These are phyloP conservation scores for Copidosoma aretas DNA, from an alignment of 2,888 invertebrate genomes.

Conservation along the genomic window DNA sequence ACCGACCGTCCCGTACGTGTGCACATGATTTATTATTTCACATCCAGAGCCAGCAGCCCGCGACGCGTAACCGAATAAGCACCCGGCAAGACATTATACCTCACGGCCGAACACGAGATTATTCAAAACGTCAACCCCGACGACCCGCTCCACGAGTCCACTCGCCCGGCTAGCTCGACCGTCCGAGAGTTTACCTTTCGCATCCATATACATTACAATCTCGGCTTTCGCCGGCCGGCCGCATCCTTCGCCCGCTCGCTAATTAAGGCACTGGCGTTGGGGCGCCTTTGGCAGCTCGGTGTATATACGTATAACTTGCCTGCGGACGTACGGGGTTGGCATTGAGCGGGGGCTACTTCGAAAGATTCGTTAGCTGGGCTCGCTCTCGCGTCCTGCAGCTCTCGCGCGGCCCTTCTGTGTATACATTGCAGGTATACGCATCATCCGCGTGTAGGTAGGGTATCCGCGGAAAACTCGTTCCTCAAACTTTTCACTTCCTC, in stretches of 20 bases:
- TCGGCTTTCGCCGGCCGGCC: constrained; percentile 2
- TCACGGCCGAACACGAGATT: neutral
- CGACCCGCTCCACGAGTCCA: neutral
- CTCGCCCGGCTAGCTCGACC: constrained; percentile 14
- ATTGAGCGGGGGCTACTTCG: constrained; percentile 25
- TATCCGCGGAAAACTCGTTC: too few relatives aligned
- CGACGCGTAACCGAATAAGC: neutral
- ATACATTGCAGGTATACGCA: too few relatives aligned
- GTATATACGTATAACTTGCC: too few relatives aligned
- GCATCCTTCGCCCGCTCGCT: constrained; percentile 5
- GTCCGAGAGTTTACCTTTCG: constrained; percentile 9
- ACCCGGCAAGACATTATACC: neutral
- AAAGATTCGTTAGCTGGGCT: constrained; percentile 38
- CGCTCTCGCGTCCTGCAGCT: constrained; percentile 25
- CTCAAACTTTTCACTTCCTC: too few relatives aligned
- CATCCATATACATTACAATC: constrained; percentile 17
- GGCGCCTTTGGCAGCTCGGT: too few relatives aligned
- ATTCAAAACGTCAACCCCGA: neutral
- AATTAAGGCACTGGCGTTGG: constrained; percentile 23
- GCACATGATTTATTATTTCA: too few relatives aligned
- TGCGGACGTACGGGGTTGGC: too few relatives aligned
- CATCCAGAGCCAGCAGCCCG: too few relatives aligned
- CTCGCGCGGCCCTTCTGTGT: neutral
- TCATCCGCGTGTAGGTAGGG: neutral
- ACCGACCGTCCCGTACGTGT: too few relatives aligned